phyloP scores from a whole-genome alignment of 1,140 invertebrate genomes.

The Diprion similis region DNA sequence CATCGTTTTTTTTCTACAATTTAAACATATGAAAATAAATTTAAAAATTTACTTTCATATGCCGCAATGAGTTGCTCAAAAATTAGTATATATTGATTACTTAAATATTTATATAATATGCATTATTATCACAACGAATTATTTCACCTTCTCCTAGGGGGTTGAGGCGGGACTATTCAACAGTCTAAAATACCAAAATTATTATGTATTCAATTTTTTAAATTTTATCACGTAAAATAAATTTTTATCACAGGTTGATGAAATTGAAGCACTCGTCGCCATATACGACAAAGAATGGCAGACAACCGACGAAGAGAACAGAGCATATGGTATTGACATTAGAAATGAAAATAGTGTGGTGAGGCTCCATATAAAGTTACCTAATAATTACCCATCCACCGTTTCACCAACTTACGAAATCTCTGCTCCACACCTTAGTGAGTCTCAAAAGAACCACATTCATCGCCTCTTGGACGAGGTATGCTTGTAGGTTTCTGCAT shows the following conservation, averaged over 20 bases:
- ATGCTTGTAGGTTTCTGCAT: slow-evolving; percentile 68
- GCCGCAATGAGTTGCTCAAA: too few species aligned
- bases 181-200: too few species aligned
- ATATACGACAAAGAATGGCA: slow-evolving; percentile 79
- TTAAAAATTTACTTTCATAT: too few species aligned
- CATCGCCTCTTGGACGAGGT: slow-evolving; percentile 67
- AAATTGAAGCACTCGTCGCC: slow-evolving; percentile 76
- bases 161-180: too few species aligned
- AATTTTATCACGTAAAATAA: too few species aligned
- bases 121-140: too few species aligned
- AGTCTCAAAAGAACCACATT: slow-evolving; percentile 65
- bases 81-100: too few species aligned
- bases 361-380: slow-evolving; percentile 67
- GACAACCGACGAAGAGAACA: slow-evolving; percentile 64
- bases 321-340: slow-evolving; percentile 67
- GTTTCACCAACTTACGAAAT: slow-evolving; percentile 74
- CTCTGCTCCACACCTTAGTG: slow-evolving; percentile 74
- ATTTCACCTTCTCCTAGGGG: too few species aligned
- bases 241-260: slow-evolving; percentile 64
- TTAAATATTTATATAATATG: too few species aligned
- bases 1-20: too few species aligned
- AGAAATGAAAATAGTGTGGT: slow-evolving; percentile 59
- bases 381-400: slow-evolving; percentile 69
- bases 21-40: too few species aligned
- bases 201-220: too few species aligned